Evolutionary conservation across 1,140 invertebrate species (phyloP).

Genomic region (Sinonovacula constricta): DNA sequence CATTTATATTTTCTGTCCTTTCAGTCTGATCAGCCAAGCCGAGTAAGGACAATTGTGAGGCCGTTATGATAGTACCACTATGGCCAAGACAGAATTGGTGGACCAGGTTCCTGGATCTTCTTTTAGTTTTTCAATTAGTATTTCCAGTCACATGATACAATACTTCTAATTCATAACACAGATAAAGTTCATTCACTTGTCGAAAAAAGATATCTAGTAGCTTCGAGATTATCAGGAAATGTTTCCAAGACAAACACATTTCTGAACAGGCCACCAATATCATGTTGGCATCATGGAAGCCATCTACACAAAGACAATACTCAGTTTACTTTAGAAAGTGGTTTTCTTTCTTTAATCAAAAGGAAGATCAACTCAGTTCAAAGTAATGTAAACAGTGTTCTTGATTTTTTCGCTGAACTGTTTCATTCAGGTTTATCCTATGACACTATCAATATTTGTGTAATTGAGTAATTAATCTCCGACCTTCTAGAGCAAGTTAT

Average conservation of each 20-base stretch:
- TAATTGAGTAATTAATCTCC: slow-evolving; percentile 37
- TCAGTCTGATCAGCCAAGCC: slow-evolving; percentile 39
- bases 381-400: background rate
- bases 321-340: slow-evolving; percentile 18
- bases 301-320: slow-evolving; percentile 29
- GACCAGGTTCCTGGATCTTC: slow-evolving; percentile 8
- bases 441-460: slow-evolving; percentile 37
- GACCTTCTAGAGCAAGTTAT: slow-evolving; percentile 26
- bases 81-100: slow-evolving; percentile 49
- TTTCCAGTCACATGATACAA: background rate
- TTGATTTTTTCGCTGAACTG: slow-evolving; percentile 38
- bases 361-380: slow-evolving; percentile 14
- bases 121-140: slow-evolving; percentile 7
- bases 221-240: slow-evolving; percentile 31
- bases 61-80: slow-evolving; percentile 26
- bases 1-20: slow-evolving; percentile 51
- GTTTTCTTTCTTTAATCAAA: no score
- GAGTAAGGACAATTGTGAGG: slow-evolving; percentile 12
- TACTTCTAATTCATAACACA: background rate
- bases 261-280: slow-evolving; percentile 24
- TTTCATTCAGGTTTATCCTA: slow-evolving; percentile 24
- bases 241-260: background rate
- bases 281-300: slow-evolving; percentile 34
- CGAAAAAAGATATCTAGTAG: slow-evolving; percentile 10
- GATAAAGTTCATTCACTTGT: background rate